Evolutionary conservation across 1,140 invertebrate species (phyloP), one percentile per base, ranked within the genome.

Genomic region (Trachymyrmex septentrionalis): DNA sequence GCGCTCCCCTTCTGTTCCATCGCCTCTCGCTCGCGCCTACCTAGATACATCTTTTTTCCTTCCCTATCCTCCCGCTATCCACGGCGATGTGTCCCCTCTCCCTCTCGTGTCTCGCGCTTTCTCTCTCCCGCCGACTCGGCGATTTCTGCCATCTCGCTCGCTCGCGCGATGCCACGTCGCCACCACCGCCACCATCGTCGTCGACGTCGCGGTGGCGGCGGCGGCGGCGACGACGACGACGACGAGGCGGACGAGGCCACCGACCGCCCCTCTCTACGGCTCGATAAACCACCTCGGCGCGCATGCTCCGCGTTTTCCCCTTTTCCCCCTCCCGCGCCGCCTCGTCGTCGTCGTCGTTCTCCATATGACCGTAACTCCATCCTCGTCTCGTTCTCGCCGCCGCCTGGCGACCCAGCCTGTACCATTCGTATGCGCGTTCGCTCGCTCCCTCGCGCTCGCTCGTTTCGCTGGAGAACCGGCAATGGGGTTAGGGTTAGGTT

Each of bases 391-490:
- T 82, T 57, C 53, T 24, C 48, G 77, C 72, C 48, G 73, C 72
- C 67, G 89, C 76, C 72, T 72, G 66, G 78, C 87, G 87, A 87
- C 84, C 66, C 90, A 80, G 86, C 81, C 77, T 88, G 84, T 34
- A 34, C 30, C 6, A 5, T 6, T 71, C 59, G 34, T 38, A 38
- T 38, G 7, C 34, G 34, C 34, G 7, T 38, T 66, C 12, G 64
- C 80, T 66, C 64, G 55, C 86, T 76, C 87, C 87, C 88, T 92
- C 87, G 81, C 87, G 81, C 88, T 67, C 30, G 59, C 78, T 55
- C 48, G 61, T 86, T 87, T 85, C 86, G 90, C 89, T 92, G 92
- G 91, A 94, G 93, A 94, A 94, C 93, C 93, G 93, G 94, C 94
- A 93, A 91, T 92, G 92, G 90, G 91, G 93, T 94, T 92, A 85